phyloP scores from a whole-genome alignment of 1,140 invertebrate species.

The Drosophila sp. region DNA sequence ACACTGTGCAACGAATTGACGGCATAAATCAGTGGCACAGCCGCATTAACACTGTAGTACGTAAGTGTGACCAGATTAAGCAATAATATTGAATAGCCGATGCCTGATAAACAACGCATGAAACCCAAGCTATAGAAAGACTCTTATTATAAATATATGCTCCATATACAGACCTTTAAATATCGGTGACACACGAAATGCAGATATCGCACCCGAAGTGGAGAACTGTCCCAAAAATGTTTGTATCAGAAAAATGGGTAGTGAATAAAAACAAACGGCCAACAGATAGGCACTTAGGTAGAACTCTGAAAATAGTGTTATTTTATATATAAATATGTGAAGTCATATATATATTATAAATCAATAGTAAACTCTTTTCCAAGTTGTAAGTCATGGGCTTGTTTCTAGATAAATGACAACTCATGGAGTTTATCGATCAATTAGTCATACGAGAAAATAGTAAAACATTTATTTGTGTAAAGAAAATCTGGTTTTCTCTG shows the following conservation, averaged over 20 bases:
- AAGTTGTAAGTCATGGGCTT: background rate
- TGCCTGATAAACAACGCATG: conserved; percentile 55
- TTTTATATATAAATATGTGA: background rate
- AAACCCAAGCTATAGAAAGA: background rate
- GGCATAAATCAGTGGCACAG: conserved; percentile 77
- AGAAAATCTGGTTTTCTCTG: background rate
- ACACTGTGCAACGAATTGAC: conserved; percentile 58
- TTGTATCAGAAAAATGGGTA: conserved; percentile 81
- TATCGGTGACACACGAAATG: conserved; percentile 82
- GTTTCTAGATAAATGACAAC: background rate
- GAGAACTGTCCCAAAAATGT: conserved; percentile 82
- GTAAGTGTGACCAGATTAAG: conserved; percentile 73
- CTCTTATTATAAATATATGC: background rate
- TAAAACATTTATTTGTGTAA: background rate
- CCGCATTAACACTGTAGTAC: conserved; percentile 73
- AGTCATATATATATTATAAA: background rate
- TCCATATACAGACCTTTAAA: conserved; percentile 66
- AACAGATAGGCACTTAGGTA: conserved; percentile 67
- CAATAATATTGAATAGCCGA: conserved; percentile 76
- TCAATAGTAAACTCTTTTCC: background rate
- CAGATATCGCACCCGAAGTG: conserved; percentile 73
- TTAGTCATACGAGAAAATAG: conserved; percentile 6
- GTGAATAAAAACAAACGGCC: conserved; percentile 67
- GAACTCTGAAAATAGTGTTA: conserved; percentile 45
- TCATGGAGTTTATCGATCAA: background rate